phyloP scores from a whole-genome alignment of 2,797 vertebrate species.

The Tamandua tetradactyla region DNA sequence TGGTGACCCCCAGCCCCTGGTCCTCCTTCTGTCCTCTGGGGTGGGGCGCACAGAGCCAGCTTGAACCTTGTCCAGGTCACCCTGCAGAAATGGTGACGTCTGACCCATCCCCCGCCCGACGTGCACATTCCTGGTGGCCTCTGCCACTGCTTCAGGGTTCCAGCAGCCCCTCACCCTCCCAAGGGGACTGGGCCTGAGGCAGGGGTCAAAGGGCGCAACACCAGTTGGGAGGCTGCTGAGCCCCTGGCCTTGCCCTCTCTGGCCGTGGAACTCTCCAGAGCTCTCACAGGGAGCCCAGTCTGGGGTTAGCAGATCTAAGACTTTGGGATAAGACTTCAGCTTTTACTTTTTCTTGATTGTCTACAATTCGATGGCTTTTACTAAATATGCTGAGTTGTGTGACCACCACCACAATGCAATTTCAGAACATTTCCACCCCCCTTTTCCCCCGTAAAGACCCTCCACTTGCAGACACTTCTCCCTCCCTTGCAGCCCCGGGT shows the following conservation, averaged over 20 bases:
- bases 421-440: not conserved
- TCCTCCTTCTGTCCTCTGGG: not conserved
- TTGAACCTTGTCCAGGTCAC: too few species aligned
- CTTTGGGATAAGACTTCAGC: not conserved
- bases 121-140: not conserved
- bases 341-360: not conserved
- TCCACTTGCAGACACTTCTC: accelerated
- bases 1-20: not conserved
- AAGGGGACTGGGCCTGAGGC: accelerated
- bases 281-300: not conserved
- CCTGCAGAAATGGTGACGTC: not conserved
- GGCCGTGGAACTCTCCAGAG: not conserved
- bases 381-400: not conserved
- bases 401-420: accelerated
- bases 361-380: not conserved
- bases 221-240: too few species aligned
- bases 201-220: accelerated
- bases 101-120: not conserved
- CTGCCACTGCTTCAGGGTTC: not conserved
- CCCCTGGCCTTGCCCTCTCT: too few species aligned
- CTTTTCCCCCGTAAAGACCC: accelerated
- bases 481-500: accelerated
- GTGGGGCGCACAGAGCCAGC: not conserved
- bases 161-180: not conserved
- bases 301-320: not conserved